Evolutionary conservation across 2,888 invertebrate genomes (phyloP), one percentile per base, ranked within the genome.

Genomic region (Pycnomerus fuliginosus): DNA sequence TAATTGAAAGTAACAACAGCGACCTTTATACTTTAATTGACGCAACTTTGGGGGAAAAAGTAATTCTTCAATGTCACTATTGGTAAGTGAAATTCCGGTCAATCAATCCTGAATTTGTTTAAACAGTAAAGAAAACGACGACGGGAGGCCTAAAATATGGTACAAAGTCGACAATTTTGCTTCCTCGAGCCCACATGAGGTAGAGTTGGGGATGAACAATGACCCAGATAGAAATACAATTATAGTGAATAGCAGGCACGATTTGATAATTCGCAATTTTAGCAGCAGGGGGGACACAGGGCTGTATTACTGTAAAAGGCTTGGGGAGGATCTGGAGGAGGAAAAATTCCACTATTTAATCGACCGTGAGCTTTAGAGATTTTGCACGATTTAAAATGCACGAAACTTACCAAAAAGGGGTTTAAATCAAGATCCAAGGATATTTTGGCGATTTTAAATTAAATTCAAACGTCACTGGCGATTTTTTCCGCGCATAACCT

Each of bases 321-420:
- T 64, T n/a, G 68, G 72, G 42, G 62, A 66, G 2, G 62, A 70
- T 32, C 69, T 73, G 36, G 44, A 48, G 7, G 63, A 71, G 25
- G 69, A 74, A 20, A 74, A 74, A 59, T 75, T 67, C 47, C 76
- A 75, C 58, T 79, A 74, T 52, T 70, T 74, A 30, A 58, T 79
- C 10, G 78, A 78, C 58, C 64, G 76, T 73, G 61, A 70, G 61
- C 53, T 39, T 17, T 47, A n/a, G n/a, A n/a, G n/a, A n/a, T n/a
- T n/a, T n/a, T n/a, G n/a, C n/a, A n/a, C n/a, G n/a, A n/a, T n/a
- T n/a, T n/a, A n/a, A n/a, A n/a, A n/a, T n/a, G n/a, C n/a, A n/a
- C n/a, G n/a, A n/a, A n/a, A n/a, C n/a, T n/a, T n/a, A n/a, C n/a
- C n/a, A n/a, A n/a, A n/a, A n/a, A n/a, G n/a, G n/a, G n/a, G n/a